Conservation (phyloP, 1,140 invertebrate genomes). For the Zeugodacus cucurbitae region DNA sequence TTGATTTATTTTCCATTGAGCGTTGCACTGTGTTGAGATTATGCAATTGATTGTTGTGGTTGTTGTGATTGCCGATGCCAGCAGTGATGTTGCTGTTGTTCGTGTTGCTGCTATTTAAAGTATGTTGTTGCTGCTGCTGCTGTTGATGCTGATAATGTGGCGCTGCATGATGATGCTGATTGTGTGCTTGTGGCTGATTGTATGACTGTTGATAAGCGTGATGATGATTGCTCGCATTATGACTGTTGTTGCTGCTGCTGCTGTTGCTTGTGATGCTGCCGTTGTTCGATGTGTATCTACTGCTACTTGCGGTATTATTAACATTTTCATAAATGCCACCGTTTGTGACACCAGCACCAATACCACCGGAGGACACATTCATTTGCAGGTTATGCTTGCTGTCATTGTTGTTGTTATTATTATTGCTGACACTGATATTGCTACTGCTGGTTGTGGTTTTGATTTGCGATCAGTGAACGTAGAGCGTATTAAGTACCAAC, state of each 20-base stretch:
- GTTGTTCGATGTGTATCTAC: background rate
- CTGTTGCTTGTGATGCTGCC: background rate
- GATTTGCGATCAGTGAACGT: slow-evolving; percentile 80
- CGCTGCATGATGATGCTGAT: slow-evolving; percentile 45
- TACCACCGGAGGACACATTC: background rate
- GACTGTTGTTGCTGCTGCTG: background rate
- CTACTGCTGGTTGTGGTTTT: slow-evolving; percentile 57
- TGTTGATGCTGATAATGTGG: slow-evolving; percentile 59
- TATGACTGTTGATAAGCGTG: background rate
- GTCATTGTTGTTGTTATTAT: slow-evolving; percentile 47
- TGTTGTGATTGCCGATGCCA: background rate
- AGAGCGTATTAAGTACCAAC: slow-evolving; percentile 93
- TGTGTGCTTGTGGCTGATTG: background rate
- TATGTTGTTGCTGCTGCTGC: slow-evolving; percentile 47
- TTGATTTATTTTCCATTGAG: background rate
- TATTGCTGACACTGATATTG: slow-evolving; percentile 58
- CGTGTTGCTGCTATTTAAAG: background rate
- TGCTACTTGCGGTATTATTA: background rate
- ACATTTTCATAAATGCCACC: background rate
- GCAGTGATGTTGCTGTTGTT: slow-evolving; percentile 37
- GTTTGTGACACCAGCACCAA: background rate
- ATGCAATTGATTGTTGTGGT: slow-evolving; percentile 1
- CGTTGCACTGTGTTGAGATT: background rate
- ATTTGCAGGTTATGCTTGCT: background rate
- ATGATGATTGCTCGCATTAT: background rate